Percentiles rank a stretch among this genome's conserved stretches.
Evolutionary conservation across 2,888 invertebrate species (phyloP).

Genomic region (Chrysolina haemoptera): DNA sequence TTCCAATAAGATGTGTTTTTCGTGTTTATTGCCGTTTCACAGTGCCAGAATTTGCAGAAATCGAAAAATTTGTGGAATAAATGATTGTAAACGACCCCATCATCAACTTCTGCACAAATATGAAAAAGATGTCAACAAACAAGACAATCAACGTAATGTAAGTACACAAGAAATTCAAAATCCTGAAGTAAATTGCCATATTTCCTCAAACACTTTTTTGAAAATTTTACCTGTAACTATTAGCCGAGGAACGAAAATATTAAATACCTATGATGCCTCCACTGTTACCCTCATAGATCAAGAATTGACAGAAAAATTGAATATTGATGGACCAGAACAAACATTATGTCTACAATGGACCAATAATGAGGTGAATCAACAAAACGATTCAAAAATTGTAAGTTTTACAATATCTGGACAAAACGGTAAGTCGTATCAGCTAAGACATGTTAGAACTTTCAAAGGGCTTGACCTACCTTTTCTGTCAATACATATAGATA

Average conservation of each 20-base stretch:
- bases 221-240: slow-evolving; percentile 20
- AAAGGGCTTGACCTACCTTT: too few species aligned
- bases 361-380: slow-evolving; percentile 1
- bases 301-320: slow-evolving; percentile 6
- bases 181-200: slow-evolving; percentile 25
- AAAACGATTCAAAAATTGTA: too few species aligned
- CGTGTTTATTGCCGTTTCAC: slow-evolving; percentile 8
- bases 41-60: background rate
- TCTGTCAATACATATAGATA: background rate
- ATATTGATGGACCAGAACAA: slow-evolving; percentile 23
- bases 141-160: background rate
- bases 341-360: slow-evolving; percentile 31
- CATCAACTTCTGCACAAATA: background rate
- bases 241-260: background rate
- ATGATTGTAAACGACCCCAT: background rate
- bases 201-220: slow-evolving; percentile 17
- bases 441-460: too few species aligned
- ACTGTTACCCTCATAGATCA: slow-evolving; percentile 18
- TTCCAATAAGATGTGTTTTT: slow-evolving; percentile 26
- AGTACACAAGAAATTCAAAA: background rate
- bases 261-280: slow-evolving; percentile 30
- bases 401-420: too few species aligned
- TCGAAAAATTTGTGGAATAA: background rate
- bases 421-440: too few species aligned
- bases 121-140: background rate